Base-by-base conservation (phyloP, 2,888 invertebrate species). In the Pristionchus fissidentatus region DNA sequence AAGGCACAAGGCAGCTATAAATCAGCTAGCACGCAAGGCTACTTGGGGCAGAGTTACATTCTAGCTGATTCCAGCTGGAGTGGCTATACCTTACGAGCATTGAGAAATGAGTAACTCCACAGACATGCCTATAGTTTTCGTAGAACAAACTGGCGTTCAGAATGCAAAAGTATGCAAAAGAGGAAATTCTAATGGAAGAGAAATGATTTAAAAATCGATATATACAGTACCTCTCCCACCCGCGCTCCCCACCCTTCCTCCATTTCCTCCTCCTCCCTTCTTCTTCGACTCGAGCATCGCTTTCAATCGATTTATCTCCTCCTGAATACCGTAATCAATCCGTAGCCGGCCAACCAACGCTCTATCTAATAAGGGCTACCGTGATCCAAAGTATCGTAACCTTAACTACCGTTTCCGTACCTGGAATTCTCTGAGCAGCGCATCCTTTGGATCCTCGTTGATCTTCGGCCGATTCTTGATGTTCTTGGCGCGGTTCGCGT, bases 391-490 rank as follows among this genome's bases (percentile, higher is more conserved):
- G n/a, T 66, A 3, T 15, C 26, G 22, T 38, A 29, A n/a, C 5
- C 22, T 8, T 1, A 22, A n/a, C 26, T 32, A 35, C 57, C 8
- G 22, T 1, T 43, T 2, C 38, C 15, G 80, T 29, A 35, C 96
- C 93, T 98, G 98, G 93, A 97, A 97, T 93, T 98, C 96, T 91
- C 97, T 95, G 83, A 97, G 94, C 92, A 98, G 95, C 35, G 98
- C 98, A 93, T 99, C 98, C 93, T 99, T 98, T 55, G 98, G 98
- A 94, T 99, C 98, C 93, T 99, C 98, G 93, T 99, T 99, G 92
- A 98, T 96, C 88, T 96, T 95, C 32, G 99, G 98, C 93, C 97
- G 96, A 94, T 99, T 99, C 94, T 98, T 97, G 90, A 99, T 99
- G 89, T 97, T 97, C 94, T 99, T 99, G 22, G 99, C 99, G 73